These are phyloP conservation scores for Xestia rhomboidea DNA, from an alignment of 2,888 invertebrate species.

Conservation along the genomic window DNA sequence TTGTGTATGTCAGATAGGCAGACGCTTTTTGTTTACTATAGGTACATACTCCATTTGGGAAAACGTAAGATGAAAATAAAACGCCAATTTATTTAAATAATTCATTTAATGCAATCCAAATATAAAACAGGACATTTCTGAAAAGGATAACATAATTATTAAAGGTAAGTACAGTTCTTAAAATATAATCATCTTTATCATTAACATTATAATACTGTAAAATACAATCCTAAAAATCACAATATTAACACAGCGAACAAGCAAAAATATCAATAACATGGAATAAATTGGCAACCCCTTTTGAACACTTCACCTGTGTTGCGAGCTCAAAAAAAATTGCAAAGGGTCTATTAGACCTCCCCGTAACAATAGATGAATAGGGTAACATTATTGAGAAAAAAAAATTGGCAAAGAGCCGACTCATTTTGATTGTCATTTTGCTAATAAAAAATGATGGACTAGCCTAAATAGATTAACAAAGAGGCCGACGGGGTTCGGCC, in stretches of 20 bases:
- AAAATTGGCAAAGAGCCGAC: conserved; percentile 79
- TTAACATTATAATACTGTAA: neutral
- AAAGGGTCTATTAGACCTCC: conserved; percentile 80
- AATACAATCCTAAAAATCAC: conserved; percentile 49
- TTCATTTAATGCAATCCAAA: neutral
- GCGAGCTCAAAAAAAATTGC: conserved; percentile 75
- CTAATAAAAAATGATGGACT: conserved; percentile 80
- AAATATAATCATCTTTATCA: neutral
- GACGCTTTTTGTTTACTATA: too few relatives aligned
- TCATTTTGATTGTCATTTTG: conserved; percentile 80
- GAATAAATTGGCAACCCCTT: conserved; percentile 75
- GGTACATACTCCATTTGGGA: neutral
- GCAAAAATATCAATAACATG: conserved; percentile 59
- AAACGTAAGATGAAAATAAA: conserved; percentile 13
- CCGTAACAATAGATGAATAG: conserved; percentile 82
- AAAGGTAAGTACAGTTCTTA: neutral
- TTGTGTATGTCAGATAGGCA: too few relatives aligned
- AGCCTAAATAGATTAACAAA: conserved; percentile 74
- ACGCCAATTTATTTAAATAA: neutral
- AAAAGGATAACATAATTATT: neutral
- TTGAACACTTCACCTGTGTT: conserved; percentile 79
- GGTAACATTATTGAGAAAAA: conserved; percentile 75
- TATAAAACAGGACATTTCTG: neutral
- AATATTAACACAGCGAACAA: conserved; percentile 66
- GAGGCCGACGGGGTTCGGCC: conserved; percentile 60